Base-by-base conservation (phyloP, 2,797 vertebrate species). In the Neomorphus geoffroyi region DNA sequence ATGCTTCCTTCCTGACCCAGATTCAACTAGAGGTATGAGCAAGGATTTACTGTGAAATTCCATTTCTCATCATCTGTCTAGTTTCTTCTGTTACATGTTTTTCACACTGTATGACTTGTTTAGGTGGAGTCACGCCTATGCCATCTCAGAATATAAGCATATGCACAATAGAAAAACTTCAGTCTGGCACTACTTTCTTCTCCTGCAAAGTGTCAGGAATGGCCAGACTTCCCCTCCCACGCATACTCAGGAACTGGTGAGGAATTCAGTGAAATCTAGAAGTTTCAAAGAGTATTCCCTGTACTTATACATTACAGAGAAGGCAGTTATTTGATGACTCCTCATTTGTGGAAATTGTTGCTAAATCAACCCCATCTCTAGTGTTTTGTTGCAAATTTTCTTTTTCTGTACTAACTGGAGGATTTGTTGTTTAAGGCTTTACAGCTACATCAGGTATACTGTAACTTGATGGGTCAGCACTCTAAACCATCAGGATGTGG, bases 111-210 rank as follows among this genome's bases (percentile, higher is more conserved):
- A 54, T 64, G 83, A 53, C 88, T 92, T 77, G 74, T 90, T 96
- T 77, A 60, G 82, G 67, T 85, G 87, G 62, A 88, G 86, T 90
- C 88, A 86, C 1, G 27, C 77, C 70, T 82, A 46, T 86, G 70
- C 45, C 64, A 77, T 23, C 85, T 88, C 56, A 84, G 80, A 93
- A 82, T n/a, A 46, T 13, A 88, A 93, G 73, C 67, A 73, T 79
- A 92, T 77, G 65, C 57, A 88, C 94, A 95, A 95, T 82, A 85
- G 88, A 84, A 94, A 70, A 92, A 67, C 86, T 84, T 94, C 2
- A 88, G 90, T 85, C 86, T 95, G 78, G 32, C 80, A 77, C 78
- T 73, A 16, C 70, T 93, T 94, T 95, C 80, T 87, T 88, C 74
- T 89, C 60, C 67, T 87, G 87, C 43, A 11, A 70, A 88, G 78